Base-by-base conservation (phyloP, 92 coral and sea anemone genomes). In the Pocillopora grandis region DNA sequence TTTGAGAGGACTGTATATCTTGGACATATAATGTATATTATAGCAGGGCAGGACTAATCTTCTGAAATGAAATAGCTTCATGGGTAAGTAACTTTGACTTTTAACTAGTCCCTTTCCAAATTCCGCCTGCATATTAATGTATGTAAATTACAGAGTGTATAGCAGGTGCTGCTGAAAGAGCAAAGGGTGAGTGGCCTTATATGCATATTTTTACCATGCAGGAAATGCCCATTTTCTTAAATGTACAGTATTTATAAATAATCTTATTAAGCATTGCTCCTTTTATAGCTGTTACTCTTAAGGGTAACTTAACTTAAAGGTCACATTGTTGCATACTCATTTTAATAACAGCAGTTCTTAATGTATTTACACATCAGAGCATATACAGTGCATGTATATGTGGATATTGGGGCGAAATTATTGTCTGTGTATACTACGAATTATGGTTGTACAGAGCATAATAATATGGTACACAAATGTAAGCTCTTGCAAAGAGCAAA, bases 11-110 rank as follows among this genome's bases (percentile, higher is more conserved):
- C 27, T 23, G 27, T 0, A 23, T 23, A 23, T 23, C 31, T 11
- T 12, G 72, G 33, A 66, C 31, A 66, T 66, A 17, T 66, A n/a
- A 19, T 66, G 72, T 66, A 19, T 33, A 66, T 19, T 66, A 66
- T 66, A 66, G 72, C 72, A 66, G 72, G 33, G 72, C 72, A 66
- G 36, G 72, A 66, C 72, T 66, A 66, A 66, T 2, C 72, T 66
- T 66, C 72, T 66, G 72, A 66, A 66, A 66, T 17, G 11, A 66
- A 66, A 66, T 66, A 19, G 31, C 33, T 33, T 31, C 72, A 66
- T 17, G 20, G 21, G 69, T 8, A 2, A 2, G 21, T 64, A 14
- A 15, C 69, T 42, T 69, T 69, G 74, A 69, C 74, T 69, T 69
- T 69, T 69, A 6, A 69, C 74, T 69, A 2, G 74, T 35, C 74